Evolutionary conservation across 2,113 vertebrate genomes (phyloP).

Genomic region (Castor canadensis): DNA sequence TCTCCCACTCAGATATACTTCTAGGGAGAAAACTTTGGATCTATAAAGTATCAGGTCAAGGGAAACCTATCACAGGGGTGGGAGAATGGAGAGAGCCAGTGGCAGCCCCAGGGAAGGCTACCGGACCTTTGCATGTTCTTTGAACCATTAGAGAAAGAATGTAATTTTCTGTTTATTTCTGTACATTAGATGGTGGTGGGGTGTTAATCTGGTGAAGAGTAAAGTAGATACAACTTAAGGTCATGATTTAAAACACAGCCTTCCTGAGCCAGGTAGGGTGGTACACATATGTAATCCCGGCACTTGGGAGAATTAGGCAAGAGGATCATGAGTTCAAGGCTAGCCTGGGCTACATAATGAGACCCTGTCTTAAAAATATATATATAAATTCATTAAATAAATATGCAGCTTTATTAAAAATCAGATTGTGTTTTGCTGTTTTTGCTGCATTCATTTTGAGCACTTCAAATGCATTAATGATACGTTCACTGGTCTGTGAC

Average conservation of each 20-base stretch:
- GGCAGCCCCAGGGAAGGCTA: background rate
- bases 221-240: background rate
- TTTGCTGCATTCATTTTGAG: background rate
- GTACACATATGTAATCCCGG: background rate
- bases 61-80: background rate
- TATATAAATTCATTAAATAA: background rate
- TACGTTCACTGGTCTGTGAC: background rate
- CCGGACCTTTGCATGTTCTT: background rate
- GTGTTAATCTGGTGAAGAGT: background rate
- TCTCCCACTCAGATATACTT: background rate
- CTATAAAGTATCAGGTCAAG: background rate
- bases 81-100: background rate
- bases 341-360: background rate
- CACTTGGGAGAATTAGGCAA: background rate
- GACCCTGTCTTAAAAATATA: background rate
- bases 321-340: background rate
- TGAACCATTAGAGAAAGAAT: background rate
- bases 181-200: background rate
- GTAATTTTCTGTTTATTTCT: background rate
- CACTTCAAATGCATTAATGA: background rate
- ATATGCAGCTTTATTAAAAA: background rate
- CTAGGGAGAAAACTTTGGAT: background rate
- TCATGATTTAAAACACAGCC: background rate
- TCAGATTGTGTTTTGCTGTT: background rate
- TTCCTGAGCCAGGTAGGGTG: background rate